Percentiles rank a stretch among this genome's conserved stretches.
Conservation (phyloP, 2,888 invertebrate genomes). For the Idaea dimidiata region DNA sequence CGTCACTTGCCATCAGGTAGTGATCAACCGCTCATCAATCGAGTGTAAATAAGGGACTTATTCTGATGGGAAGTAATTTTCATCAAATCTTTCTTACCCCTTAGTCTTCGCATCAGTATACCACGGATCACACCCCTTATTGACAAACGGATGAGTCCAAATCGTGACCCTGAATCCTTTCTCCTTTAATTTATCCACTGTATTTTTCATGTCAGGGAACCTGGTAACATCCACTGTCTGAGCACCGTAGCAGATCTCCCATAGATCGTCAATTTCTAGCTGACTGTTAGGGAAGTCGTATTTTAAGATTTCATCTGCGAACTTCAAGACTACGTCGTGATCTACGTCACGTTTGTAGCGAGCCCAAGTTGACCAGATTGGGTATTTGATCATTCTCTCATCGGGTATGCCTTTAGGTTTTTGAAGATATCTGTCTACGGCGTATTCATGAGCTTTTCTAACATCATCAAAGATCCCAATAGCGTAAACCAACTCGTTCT, state of each 20-base stretch:
- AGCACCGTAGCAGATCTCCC: slow-evolving; percentile 84
- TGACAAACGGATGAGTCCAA: slow-evolving; percentile 85
- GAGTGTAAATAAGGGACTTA: neutral
- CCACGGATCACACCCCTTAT: slow-evolving; percentile 77
- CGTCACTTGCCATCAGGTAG: too few species aligned
- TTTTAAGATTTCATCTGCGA: slow-evolving; percentile 72
- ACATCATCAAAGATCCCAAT: slow-evolving; percentile 82
- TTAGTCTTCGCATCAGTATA: slow-evolving; percentile 64
- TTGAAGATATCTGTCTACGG: slow-evolving; percentile 79
- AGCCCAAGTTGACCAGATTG: slow-evolving; percentile 86
- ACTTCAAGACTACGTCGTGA: slow-evolving; percentile 69
- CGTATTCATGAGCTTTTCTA: slow-evolving; percentile 81
- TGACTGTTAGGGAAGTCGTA: slow-evolving; percentile 78
- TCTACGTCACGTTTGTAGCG: slow-evolving; percentile 78
- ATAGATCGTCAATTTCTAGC: slow-evolving; percentile 84
- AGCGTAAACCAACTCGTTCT: slow-evolving; percentile 76
- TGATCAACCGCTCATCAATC: too few species aligned
- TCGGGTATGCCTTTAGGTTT: slow-evolving; percentile 81
- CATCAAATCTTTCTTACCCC: slow-evolving; percentile 61
- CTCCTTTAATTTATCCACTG: slow-evolving; percentile 58
- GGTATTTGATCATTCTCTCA: slow-evolving; percentile 76
- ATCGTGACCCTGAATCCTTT: slow-evolving; percentile 81
- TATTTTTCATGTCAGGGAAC: slow-evolving; percentile 79
- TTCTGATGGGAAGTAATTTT: neutral
- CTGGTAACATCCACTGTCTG: slow-evolving; percentile 68